A percentile compares a stretch with the other conserved stretches of the same genome.
Conservation (phyloP, 2,113 vertebrate genomes). For the Coracopsis vasa region DNA sequence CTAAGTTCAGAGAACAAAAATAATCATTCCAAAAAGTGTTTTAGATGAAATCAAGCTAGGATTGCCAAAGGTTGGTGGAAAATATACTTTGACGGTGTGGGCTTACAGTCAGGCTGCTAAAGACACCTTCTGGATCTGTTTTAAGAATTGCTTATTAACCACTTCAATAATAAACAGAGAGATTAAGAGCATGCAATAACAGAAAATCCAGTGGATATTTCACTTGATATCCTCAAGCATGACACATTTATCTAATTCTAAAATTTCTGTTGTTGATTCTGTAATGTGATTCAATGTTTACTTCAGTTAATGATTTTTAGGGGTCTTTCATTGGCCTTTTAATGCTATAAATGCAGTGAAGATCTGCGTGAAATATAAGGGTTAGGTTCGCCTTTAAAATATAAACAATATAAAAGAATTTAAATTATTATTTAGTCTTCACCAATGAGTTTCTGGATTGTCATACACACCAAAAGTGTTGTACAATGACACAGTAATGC, state of each 20-base stretch:
- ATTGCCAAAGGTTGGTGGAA: slow-evolving; percentile 48
- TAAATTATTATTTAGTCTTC: background rate
- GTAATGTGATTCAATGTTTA: slow-evolving; percentile 46
- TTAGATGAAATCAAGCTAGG: slow-evolving; percentile 51
- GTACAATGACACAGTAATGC: background rate
- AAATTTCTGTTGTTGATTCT: slow-evolving; percentile 28
- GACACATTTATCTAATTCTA: slow-evolving; percentile 42
- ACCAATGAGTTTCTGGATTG: background rate
- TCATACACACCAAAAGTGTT: background rate
- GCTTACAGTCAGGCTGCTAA: slow-evolving; percentile 45
- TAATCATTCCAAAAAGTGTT: slow-evolving; percentile 67
- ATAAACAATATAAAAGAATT: background rate
- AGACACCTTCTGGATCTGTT: slow-evolving; percentile 58
- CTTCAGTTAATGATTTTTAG: slow-evolving; percentile 56
- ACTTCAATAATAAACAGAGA: slow-evolving; percentile 68
- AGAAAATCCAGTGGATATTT: slow-evolving; percentile 61
- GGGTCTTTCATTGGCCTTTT: slow-evolving; percentile 25
- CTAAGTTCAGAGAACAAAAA: slow-evolving; percentile 62
- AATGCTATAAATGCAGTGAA: background rate
- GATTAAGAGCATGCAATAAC: slow-evolving; percentile 57
- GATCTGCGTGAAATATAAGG: accelerated
- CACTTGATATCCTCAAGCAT: background rate
- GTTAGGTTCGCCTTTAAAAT: slow-evolving; percentile 6
- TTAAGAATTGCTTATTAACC: slow-evolving; percentile 61
- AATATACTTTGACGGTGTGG: slow-evolving; percentile 31